phyloP scores from a whole-genome alignment of 1,140 invertebrate species.

The Euura saliciscinereae region DNA sequence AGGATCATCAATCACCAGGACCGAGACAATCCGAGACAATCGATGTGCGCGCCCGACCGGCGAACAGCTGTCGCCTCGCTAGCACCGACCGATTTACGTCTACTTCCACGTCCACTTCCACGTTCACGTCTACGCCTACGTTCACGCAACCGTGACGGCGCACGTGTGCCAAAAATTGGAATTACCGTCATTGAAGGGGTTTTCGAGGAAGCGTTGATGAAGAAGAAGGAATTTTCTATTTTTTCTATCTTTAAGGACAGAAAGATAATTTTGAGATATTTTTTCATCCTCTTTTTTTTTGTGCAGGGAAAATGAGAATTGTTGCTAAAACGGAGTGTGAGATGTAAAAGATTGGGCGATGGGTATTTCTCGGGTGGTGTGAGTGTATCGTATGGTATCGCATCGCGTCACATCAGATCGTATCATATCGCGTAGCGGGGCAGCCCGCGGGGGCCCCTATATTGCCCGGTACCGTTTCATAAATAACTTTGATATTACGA shows the following conservation, averaged over 20 bases:
- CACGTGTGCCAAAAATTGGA: neutral
- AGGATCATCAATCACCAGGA: conserved; percentile 61
- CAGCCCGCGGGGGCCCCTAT: conserved; percentile 25
- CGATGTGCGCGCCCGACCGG: conserved; percentile 54
- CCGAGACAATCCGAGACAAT: conserved; percentile 62
- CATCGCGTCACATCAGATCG: conserved; percentile 47
- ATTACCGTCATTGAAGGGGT: too few species aligned
- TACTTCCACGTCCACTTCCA: too few species aligned
- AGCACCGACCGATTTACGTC: conserved; percentile 38
- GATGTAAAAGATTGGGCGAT: neutral
- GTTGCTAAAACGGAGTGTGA: too few species aligned
- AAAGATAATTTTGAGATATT: neutral
- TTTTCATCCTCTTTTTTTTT: neutral
- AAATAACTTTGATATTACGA: conserved; percentile 56
- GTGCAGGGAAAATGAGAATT: too few species aligned
- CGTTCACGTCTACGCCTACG: neutral
- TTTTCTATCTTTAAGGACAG: too few species aligned
- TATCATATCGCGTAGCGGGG: conserved; percentile 16
- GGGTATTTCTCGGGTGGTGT: neutral
- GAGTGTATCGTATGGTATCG: conserved; percentile 25
- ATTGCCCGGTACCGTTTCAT: conserved; percentile 52
- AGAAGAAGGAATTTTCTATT: too few species aligned
- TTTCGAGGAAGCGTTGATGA: neutral
- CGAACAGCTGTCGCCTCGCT: conserved; percentile 60
- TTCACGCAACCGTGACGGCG: neutral